phyloP scores from a whole-genome alignment of 2,888 invertebrate genomes.

The Lasioglossum zephyrum region DNA sequence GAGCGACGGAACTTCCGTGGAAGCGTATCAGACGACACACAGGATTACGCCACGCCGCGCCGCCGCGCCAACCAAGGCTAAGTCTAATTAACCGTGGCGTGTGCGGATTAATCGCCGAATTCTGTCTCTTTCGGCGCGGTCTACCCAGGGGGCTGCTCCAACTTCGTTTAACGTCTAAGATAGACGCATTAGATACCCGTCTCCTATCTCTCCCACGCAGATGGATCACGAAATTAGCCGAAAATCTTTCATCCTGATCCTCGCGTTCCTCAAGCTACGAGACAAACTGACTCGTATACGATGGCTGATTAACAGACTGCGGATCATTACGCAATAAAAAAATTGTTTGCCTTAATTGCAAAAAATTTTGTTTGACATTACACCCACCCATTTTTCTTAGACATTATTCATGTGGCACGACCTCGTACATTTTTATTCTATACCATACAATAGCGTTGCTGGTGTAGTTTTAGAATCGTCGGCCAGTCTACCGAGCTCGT shows the following conservation, averaged over 20 bases:
- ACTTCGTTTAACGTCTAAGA: not conserved
- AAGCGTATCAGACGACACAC: not conserved
- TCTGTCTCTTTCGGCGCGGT: not conserved
- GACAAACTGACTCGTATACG: not conserved
- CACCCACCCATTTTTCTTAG: too few relatives aligned
- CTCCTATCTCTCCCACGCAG: not conserved
- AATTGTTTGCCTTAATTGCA: too few relatives aligned
- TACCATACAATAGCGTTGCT: too few relatives aligned
- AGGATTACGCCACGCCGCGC: not conserved
- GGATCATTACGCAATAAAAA: too few relatives aligned
- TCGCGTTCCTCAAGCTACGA: not conserved
- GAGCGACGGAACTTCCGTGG: not conserved
- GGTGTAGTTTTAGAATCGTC: too few relatives aligned
- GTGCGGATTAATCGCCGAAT: constrained; percentile 24
- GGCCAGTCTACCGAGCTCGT: too few relatives aligned
- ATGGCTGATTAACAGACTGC: not conserved
- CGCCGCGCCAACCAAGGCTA: constrained; percentile 6
- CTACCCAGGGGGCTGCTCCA: not conserved
- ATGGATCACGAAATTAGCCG: not conserved
- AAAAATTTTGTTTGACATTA: too few relatives aligned
- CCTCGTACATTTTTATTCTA: too few relatives aligned
- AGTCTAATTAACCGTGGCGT: constrained; percentile 34
- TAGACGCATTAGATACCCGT: not conserved
- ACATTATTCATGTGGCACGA: too few relatives aligned
- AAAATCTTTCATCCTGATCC: not conserved